Evolutionary conservation across 2,113 vertebrate species (phyloP), one percentile per base, ranked within the genome.

Genomic region (Tringa solitaria): DNA sequence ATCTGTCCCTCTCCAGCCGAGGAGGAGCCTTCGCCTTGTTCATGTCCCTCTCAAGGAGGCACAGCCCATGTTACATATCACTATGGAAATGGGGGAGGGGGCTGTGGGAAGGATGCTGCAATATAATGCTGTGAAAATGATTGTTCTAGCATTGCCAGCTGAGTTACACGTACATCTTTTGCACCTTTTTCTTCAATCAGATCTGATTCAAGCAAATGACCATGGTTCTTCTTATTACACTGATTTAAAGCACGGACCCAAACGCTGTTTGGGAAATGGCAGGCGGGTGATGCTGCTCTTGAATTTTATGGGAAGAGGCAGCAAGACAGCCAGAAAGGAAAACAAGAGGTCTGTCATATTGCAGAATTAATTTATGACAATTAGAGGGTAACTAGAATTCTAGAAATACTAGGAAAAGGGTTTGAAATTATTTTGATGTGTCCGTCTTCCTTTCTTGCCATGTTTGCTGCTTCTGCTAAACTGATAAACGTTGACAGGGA

Each of bases 1-100:
- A 4, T 15, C 39, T 0, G 11, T 1, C 46, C 20, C 39, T 32
- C 43, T 13, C 18, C 0, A 0, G 61, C 61, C 63, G 3, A 9
- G 9, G 56, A 37, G 35, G 39, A 64, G 30, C 13, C 45, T 27
- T 32, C 32, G 2, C 65, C 80, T 20, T 2, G 11, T 7, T 6
- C 1, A 4, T 15, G 33, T 45, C 37, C 70, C 13, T 4, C 46
- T 28, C 48, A 8, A 6, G 13, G 1, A 1, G 35, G 13, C 10
- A 54, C 9, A 5, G 12, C 41, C 14, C 27, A 1, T 2, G 3
- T 24, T 14, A 5, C 3, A 8, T 6, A 6, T 26, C 27, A 0
- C 54, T 46, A 5, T 39, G 67, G 67, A 45, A 50, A 41, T 63
- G 30, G 28, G 15, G 56, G 28, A 27, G 15, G 56, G 51, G 24